These are phyloP conservation scores for Melikaiella ostensackeni DNA, from an alignment of 2,888 invertebrate species.

Conservation along the genomic window DNA sequence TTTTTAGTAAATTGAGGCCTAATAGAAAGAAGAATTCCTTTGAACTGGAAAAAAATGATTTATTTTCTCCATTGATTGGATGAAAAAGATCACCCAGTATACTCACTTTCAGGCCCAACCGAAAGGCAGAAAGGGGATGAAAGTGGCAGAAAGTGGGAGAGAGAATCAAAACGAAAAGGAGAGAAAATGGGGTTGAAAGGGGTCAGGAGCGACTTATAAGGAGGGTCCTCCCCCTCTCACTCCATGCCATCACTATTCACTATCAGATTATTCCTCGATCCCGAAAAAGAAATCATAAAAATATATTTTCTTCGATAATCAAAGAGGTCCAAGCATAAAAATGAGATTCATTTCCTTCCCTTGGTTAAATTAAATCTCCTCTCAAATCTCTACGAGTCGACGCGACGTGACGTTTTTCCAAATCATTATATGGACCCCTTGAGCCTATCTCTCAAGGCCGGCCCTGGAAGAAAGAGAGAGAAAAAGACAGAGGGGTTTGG, in stretches of 20 bases:
- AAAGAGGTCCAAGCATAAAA: constrained; percentile 16
- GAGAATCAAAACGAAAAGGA: constrained; percentile 37
- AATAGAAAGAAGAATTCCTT: not conserved
- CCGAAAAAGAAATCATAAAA: constrained; percentile 8
- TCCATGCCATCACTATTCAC: not conserved
- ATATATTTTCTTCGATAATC: constrained; percentile 11
- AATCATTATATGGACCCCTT: constrained; percentile 39
- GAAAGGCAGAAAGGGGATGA: constrained; percentile 44
- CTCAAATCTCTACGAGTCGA: constrained; percentile 12
- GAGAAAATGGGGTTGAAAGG: constrained; percentile 39
- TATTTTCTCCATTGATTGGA: constrained; percentile 25
- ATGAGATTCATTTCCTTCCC: constrained; percentile 22
- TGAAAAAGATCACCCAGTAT: constrained; percentile 42
- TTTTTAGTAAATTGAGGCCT: too few species aligned
- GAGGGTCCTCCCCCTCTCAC: constrained; percentile 33
- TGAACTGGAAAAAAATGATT: not conserved
- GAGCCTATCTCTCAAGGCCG: constrained; percentile 35
- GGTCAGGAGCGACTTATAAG: constrained; percentile 46
- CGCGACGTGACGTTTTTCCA: constrained; percentile 30
- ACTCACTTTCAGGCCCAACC: constrained; percentile 42
- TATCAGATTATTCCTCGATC: constrained; percentile 34
- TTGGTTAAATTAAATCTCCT: constrained; percentile 13
- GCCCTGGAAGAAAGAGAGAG: constrained; percentile 43
- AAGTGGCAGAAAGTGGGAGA: constrained; percentile 45
- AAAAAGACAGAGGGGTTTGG: constrained; percentile 56